phyloP scores from a whole-genome alignment of 2,797 vertebrate genomes.

The Aselliscus stoliczkanus region DNA sequence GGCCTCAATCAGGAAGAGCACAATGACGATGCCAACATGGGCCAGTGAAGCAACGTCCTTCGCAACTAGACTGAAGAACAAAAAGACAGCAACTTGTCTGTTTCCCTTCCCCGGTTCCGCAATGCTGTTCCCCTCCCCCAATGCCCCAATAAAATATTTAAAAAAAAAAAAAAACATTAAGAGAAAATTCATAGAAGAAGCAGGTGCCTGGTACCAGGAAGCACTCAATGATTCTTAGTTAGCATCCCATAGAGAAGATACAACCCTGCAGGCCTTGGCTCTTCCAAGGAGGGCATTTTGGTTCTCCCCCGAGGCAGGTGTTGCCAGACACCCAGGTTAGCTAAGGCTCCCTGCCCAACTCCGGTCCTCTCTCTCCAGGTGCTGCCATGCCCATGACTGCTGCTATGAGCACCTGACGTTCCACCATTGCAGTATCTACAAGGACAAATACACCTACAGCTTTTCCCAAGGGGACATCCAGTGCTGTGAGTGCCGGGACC shows the following conservation, averaged over 20 bases:
- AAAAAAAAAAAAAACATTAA: background rate
- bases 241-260: rapidly evolving
- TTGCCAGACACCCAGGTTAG: background rate
- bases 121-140: too few relatives aligned
- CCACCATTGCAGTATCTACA: rapidly evolving
- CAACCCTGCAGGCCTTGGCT: background rate
- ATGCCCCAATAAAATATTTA: too few relatives aligned
- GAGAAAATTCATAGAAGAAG: background rate
- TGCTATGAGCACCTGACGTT: background rate
- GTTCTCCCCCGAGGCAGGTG: background rate
- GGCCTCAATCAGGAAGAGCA: too few relatives aligned
- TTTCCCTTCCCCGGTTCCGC: too few relatives aligned
- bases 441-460: constrained; percentile 1
- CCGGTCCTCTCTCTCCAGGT: constrained; percentile 32
- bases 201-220: rapidly evolving
- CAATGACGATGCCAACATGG: too few relatives aligned
- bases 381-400: constrained; percentile 61
- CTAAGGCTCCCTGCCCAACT: too few relatives aligned
- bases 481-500: constrained; percentile 53
- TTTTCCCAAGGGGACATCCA: background rate
- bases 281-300: rapidly evolving
- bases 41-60: too few relatives aligned
- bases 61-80: too few relatives aligned
- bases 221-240: rapidly evolving
- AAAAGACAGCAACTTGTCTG: too few relatives aligned